A percentile compares a stretch with the other conserved stretches of the same genome.
Conservation (phyloP, 1,140 invertebrate genomes). For the Belonocnema kinseyi region DNA sequence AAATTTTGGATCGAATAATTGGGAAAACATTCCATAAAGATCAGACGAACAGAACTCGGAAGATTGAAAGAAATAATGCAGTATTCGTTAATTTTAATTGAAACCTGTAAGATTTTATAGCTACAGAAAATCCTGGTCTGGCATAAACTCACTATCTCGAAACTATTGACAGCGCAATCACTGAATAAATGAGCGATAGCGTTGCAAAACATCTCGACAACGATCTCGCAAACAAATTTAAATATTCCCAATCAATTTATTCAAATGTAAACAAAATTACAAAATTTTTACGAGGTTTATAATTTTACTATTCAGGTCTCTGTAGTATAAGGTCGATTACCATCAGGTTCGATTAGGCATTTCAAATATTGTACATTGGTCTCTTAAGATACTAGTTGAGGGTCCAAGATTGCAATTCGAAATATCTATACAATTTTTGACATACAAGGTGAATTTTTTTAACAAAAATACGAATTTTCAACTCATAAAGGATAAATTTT, state of each 20-base stretch:
- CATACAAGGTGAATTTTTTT: no score
- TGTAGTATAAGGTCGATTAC: no score
- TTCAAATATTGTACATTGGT: no score
- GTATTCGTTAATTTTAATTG: neutral
- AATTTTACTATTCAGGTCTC: no score
- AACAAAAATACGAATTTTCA: no score
- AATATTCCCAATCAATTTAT: neutral
- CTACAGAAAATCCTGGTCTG: constrained; percentile 5
- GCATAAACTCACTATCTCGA: constrained; percentile 7
- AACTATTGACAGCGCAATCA: neutral
- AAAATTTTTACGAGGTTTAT: no score
- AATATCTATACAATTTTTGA: no score
- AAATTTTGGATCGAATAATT: constrained; percentile 4
- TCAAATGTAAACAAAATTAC: neutral
- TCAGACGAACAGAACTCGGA: neutral
- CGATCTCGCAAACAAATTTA: constrained; percentile 16
- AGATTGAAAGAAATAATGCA: neutral
- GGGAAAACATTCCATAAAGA: constrained; percentile 25
- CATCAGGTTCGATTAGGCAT: no score
- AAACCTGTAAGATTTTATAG: neutral
- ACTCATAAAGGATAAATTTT: no score
- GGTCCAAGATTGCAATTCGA: no score
- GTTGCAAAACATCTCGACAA: neutral
- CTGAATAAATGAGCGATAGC: neutral
- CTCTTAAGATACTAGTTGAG: no score